Evolutionary conservation across 2,888 invertebrate genomes (phyloP), one percentile per base, ranked within the genome.

Genomic region (Luperina nickerlii): DNA sequence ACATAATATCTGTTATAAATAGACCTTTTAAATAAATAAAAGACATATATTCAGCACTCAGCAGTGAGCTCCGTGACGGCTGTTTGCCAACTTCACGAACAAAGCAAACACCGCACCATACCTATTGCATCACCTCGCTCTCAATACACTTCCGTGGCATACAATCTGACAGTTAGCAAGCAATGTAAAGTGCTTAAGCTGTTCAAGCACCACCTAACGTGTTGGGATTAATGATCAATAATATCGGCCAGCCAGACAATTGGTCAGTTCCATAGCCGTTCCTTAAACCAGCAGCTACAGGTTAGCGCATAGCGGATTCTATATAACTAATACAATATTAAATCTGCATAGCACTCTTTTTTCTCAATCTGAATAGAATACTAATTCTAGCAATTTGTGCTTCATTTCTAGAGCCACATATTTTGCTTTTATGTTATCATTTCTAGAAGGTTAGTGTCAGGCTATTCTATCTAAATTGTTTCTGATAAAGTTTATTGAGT

Each of bases 401-500:
- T 84, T 63, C 68, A 63, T 79, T 84, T 84, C 84, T 51, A 81
- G 54, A 84, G 63, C 54, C 38, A 20, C 62, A 66, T 66, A 76
- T 51, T 83, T 83, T 42, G 20, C 66, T 38, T 84, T 80, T 84
- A 80, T 57, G 80, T 78, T 84, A 84, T 78, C 67, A 78, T 84
- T 68, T 80, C 67, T 62, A 78, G 38, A 83, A 60, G 60, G 51
- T 85, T 70, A 81, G 51, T 71, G 81, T 81, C 71, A 67, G 65
- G 71, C 81, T 66, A 54, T 81, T 85, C 42, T n/a, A 81, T 81
- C 57, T 42, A 82, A 82, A 82, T 85, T 67, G 57, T 72, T 63
- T 81, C 85, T 85, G 62, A 81, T 81, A 82, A 86, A 76, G 51
- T 87, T 83, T 81, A 81, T 85, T 71, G 81, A 85, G 81, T 81